These are phyloP conservation scores for Neelides sp. DNA, from an alignment of 1,140 invertebrate genomes.

Conservation along the genomic window DNA sequence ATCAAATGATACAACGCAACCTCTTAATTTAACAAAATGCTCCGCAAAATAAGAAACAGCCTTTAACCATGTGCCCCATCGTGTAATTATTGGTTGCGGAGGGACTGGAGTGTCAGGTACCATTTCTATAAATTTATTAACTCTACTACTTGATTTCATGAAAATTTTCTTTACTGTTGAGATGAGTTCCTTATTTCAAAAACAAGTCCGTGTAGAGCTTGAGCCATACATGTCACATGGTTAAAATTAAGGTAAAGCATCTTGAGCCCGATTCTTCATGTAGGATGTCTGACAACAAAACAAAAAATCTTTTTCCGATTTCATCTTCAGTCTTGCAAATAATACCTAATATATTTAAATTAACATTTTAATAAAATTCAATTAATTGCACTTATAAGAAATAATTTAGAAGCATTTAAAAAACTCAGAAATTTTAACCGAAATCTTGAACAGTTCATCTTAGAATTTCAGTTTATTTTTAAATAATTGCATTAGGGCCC, in stretches of 20 bases:
- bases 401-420: too few relatives aligned
- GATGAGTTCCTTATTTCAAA: conserved; percentile 31
- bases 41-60: conserved; percentile 9
- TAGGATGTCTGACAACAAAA: conserved; percentile 33
- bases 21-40: conserved; percentile 5
- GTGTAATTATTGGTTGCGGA: conserved; percentile 35
- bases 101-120: conserved; percentile 33
- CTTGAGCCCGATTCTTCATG: conserved; percentile 27
- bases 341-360: too few relatives aligned
- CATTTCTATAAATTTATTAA: conserved; percentile 32
- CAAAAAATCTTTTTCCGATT: conserved; percentile 32
- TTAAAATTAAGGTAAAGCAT: conserved; percentile 31
- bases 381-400: too few relatives aligned
- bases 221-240: conserved; percentile 35
- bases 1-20: too few relatives aligned
- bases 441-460: too few relatives aligned
- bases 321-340: conserved; percentile 11
- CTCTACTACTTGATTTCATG: conserved; percentile 33
- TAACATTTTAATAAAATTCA: too few relatives aligned
- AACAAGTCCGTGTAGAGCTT: conserved; percentile 34
- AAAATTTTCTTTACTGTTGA: conserved; percentile 32
- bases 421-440: too few relatives aligned
- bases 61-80: conserved; percentile 36
- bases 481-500: too few relatives aligned
- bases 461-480: too few relatives aligned